Evolutionary conservation across 2,113 vertebrate genomes (phyloP).

Genomic region (Equus przewalskii): DNA sequence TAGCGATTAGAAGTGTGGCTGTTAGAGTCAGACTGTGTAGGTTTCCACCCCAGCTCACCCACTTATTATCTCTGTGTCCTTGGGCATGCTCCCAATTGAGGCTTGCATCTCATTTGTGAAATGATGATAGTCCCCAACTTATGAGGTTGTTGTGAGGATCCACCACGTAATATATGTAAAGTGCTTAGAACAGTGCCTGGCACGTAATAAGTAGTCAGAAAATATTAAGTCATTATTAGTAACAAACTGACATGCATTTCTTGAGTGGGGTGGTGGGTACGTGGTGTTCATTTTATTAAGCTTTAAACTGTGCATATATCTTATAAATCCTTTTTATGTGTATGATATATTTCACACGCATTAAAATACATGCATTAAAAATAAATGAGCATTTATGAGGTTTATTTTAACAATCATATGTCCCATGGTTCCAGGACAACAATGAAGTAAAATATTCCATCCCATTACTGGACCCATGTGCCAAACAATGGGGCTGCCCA

Average conservation of each 20-base stretch:
- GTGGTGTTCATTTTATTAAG: conserved; percentile 61
- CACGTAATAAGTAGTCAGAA: background rate
- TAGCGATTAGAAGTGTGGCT: background rate
- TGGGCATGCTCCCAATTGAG: background rate
- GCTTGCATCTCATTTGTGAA: background rate
- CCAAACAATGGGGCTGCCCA: background rate
- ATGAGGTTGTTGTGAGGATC: background rate
- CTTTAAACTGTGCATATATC: background rate
- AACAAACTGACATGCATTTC: conserved; percentile 44
- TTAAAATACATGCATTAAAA: background rate
- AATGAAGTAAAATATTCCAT: background rate
- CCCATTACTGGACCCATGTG: background rate
- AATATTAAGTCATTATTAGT: conserved; percentile 39
- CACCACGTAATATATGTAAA: background rate
- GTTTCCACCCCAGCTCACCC: background rate
- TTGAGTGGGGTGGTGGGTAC: background rate
- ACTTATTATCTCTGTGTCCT: background rate
- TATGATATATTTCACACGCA: background rate
- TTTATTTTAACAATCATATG: conserved; percentile 17
- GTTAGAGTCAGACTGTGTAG: background rate
- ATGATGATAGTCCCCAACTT: background rate
- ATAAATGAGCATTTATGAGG: conserved; percentile 56
- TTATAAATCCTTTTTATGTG: conserved; percentile 57
- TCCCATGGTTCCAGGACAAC: background rate
- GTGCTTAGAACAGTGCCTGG: background rate